Evolutionary conservation across 2,888 invertebrate species (phyloP).

Genomic region (Oeneis ivallda): DNA sequence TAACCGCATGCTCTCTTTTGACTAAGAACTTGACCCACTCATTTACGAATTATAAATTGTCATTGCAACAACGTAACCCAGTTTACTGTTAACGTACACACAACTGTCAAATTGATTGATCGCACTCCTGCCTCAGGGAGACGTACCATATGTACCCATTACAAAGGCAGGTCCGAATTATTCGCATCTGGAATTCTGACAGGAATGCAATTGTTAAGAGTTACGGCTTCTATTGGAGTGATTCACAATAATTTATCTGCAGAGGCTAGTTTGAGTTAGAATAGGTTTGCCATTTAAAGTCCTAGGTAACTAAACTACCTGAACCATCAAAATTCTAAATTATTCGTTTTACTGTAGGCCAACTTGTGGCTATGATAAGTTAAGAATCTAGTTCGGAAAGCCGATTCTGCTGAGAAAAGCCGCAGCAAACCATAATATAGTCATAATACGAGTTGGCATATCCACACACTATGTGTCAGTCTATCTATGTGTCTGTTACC

Average conservation of each 20-base stretch:
- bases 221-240: conserved; percentile 24
- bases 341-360: no score
- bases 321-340: no score
- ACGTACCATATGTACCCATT: conserved; percentile 19
- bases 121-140: conserved; percentile 17
- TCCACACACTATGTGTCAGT: no score
- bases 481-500: no score
- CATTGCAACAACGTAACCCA: conserved; percentile 9
- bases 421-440: no score
- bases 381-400: no score
- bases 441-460: no score
- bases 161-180: conserved; percentile 20
- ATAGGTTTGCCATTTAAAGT: background rate
- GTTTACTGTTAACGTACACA: conserved; percentile 34
- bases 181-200: conserved; percentile 30
- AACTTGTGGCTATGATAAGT: no score
- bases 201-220: conserved; percentile 23
- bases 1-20: no score
- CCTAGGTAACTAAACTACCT: background rate
- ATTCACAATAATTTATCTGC: conserved; percentile 1
- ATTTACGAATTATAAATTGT: background rate
- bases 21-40: background rate
- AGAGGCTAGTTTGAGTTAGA: background rate
- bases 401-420: no score
- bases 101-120: conserved; percentile 38